Percentiles rank a stretch among this genome's conserved stretches.
Evolutionary conservation across 1,140 invertebrate species (phyloP).

Genomic region (Drosophila setifemur): DNA sequence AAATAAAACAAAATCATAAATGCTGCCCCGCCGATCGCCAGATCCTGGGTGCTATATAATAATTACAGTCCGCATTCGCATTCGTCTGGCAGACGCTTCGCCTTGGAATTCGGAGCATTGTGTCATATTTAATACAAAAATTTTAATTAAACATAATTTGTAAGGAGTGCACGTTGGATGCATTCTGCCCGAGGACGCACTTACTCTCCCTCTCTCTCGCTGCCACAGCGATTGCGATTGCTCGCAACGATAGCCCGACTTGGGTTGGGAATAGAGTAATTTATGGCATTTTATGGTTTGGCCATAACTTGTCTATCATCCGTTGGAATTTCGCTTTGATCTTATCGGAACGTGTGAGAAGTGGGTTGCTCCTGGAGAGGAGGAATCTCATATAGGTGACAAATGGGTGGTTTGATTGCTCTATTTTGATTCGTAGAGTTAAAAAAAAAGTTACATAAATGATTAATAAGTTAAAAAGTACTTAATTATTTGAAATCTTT

Average conservation of each 20-base stretch:
- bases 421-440: constrained; percentile 9
- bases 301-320: constrained; percentile 51
- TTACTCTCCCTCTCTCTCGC: no score
- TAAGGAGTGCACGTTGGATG: constrained; percentile 75
- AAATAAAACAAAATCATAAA: constrained; percentile 82
- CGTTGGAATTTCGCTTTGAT: constrained; percentile 48
- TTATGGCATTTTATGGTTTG: constrained; percentile 66
- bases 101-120: constrained; percentile 82
- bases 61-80: constrained; percentile 54
- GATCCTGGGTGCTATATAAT: constrained; percentile 63
- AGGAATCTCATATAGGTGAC: constrained; percentile 10
- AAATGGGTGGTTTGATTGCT: constrained; percentile 33
- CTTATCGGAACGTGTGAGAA: constrained; percentile 32
- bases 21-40: constrained; percentile 32
- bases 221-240: constrained; percentile 21
- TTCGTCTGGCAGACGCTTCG: constrained; percentile 51
- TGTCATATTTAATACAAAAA: constrained; percentile 82
- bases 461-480: no score
- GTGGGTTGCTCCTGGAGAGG: neutral
- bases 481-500: no score
- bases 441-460: no score
- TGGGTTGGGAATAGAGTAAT: constrained; percentile 70
- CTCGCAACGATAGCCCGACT: constrained; percentile 43
- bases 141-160: constrained; percentile 82
- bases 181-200: constrained; percentile 18